Conservation (phyloP, 2,113 vertebrate species). For the Prunella fulvescens region DNA sequence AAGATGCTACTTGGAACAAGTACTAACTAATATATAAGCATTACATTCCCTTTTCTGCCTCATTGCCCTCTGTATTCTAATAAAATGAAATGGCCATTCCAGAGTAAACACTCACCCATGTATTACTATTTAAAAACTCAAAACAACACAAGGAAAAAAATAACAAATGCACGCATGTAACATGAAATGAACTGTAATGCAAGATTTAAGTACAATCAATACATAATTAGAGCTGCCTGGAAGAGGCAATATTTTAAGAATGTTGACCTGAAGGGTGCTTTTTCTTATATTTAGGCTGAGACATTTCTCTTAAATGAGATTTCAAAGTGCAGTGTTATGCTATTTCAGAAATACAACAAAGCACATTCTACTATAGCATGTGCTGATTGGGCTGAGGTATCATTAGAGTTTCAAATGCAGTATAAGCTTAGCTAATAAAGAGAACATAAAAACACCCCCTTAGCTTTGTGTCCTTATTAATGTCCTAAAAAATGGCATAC, state of each 20-base stretch:
- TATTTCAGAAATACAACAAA: not conserved
- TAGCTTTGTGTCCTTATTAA: not conserved
- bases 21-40: not conserved
- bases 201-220: not conserved
- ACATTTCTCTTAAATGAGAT: not conserved
- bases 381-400: not conserved
- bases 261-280: not conserved
- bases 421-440: not conserved
- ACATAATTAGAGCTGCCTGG: not conserved
- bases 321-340: not conserved
- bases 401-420: not conserved
- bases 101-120: not conserved
- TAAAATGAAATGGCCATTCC: not conserved
- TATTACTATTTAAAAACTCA: not conserved
- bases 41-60: not conserved
- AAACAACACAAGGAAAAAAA: not conserved
- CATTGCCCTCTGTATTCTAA: not conserved
- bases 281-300: not conserved
- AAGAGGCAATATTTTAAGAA: not conserved
- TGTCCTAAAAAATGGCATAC: not conserved
- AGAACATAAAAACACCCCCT: not conserved
- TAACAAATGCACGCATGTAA: not conserved
- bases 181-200: not conserved
- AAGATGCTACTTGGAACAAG: not conserved
- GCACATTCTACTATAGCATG: not conserved